phyloP scores from a whole-genome alignment of 64 coral and sea anemone species.

The Montipora sp. region DNA sequence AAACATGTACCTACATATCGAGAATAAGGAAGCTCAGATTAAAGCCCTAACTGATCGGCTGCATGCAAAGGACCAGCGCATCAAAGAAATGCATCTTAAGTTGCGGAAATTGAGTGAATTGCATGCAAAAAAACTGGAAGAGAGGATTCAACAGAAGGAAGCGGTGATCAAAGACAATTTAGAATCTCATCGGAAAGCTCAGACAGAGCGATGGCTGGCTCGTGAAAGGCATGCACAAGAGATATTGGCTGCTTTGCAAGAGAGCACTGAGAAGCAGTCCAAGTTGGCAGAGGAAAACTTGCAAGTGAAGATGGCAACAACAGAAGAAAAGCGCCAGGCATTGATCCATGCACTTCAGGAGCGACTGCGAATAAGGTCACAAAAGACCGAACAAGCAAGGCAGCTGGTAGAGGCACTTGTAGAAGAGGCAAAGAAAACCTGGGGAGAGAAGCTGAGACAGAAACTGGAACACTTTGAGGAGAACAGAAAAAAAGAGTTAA shows the following conservation, averaged over 20 bases:
- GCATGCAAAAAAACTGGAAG: constrained; percentile 74
- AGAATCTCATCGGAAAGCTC: constrained; percentile 67
- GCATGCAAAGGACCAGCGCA: constrained; percentile 78
- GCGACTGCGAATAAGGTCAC: constrained; percentile 68
- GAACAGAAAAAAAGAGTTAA: constrained; percentile 74
- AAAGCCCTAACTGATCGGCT: constrained; percentile 69
- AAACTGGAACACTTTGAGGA: constrained; percentile 76
- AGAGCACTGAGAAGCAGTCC: constrained; percentile 77
- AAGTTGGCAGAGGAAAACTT: constrained; percentile 73
- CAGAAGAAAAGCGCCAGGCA: constrained; percentile 69
- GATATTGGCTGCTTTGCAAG: constrained; percentile 59
- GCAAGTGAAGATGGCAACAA: constrained; percentile 70
- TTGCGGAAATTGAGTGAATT: constrained; percentile 61
- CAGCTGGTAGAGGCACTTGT: constrained; percentile 61
- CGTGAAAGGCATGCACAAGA: constrained; percentile 76
- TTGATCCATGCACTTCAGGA: constrained; percentile 64
- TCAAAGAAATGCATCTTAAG: constrained; percentile 74
- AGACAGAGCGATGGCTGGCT: constrained; percentile 73
- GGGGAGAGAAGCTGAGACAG: constrained; percentile 72
- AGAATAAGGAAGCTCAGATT: constrained; percentile 74
- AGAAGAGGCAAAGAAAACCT: constrained; percentile 53
- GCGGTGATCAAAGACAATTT: constrained; percentile 68
- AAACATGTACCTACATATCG: constrained; percentile 76
- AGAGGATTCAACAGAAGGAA: constrained; percentile 84
- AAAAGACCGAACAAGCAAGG: constrained; percentile 77